Conservation (phyloP, 2,113 vertebrate species). For the Burhinus bistriatus region DNA sequence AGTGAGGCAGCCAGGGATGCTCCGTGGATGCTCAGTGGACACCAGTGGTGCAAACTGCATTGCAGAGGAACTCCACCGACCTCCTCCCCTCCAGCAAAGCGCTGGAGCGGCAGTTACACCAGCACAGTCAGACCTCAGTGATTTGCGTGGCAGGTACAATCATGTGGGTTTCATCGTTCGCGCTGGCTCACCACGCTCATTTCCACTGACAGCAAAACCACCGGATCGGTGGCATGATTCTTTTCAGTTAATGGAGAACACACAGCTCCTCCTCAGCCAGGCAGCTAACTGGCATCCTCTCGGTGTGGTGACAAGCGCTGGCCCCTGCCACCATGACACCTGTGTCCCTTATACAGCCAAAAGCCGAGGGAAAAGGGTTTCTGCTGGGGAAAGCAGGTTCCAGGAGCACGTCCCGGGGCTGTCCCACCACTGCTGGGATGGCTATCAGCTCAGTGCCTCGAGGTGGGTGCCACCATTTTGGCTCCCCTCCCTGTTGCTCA, state of each 20-base stretch:
- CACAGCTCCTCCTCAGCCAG: too few relatives aligned
- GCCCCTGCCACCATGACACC: background rate
- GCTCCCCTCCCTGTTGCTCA: background rate
- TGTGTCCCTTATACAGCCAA: background rate
- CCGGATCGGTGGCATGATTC: too few relatives aligned
- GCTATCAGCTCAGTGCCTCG: background rate
- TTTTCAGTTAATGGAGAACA: too few relatives aligned
- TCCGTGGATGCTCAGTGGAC: background rate
- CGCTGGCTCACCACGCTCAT: too few relatives aligned
- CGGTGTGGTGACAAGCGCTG: background rate
- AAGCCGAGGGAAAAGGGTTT: background rate
- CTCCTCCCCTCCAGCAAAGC: background rate
- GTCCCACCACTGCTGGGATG: background rate
- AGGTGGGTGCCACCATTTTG: background rate
- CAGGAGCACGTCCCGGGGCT: fast-evolving
- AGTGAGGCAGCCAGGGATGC: background rate
- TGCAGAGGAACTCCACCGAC: fast-evolving
- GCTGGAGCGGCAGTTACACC: background rate
- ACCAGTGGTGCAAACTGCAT: background rate
- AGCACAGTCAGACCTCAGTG: background rate
- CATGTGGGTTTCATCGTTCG: background rate
- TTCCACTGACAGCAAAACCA: too few relatives aligned
- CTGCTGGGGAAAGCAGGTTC: background rate
- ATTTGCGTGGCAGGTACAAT: background rate
- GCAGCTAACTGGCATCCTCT: background rate